Evolutionary conservation across 2,888 invertebrate genomes (phyloP), one percentile per base, ranked within the genome.

Genomic region (Macaria notata): DNA sequence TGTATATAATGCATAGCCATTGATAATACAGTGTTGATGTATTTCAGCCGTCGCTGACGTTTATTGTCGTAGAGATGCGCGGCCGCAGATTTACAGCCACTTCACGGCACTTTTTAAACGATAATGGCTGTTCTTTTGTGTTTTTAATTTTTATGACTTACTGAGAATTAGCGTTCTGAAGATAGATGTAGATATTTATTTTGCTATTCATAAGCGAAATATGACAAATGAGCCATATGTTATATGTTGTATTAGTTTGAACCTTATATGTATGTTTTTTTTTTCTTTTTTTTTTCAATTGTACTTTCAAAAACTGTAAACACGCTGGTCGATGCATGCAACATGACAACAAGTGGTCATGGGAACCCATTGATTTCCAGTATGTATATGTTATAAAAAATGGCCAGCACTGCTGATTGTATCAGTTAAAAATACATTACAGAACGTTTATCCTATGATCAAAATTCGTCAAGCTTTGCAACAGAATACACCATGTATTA

Each of bases 61-160:
- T 61, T 62, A 64, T 66, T 54, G 57, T 29, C 51, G 38, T 52
- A 61, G 48, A 47, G 56, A 63, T 54, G 59, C 56, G 31, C 41
- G 49, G n/a, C 54, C 8, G 29, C n/a, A 47, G 36, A 64, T 62
- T 64, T 61, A 64, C 57, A 54, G 38, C 46, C 8, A 52, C 48
- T 56, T 61, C 50, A 62, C 54, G 45, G 56, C 61, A 51, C 39
- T 52, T 57, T 61, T 59, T 54, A 54, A 59, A 57, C 46, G 42
- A 36, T 52, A 58, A 57, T 54, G 46, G 55, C 53, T 42, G 46
- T 58, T 49, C 52, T 53, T 48, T 59, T 52, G 45, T 54, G 47
- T 30, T 53, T 61, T 58, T 56, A 49, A 47, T 30, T 53, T 61
- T 58, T 56, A 49, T 49, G 49, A 41, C 51, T 48, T 41, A 51